Evolutionary conservation across 2,113 vertebrate genomes (phyloP).

Genomic region (Heterocephalus glaber): DNA sequence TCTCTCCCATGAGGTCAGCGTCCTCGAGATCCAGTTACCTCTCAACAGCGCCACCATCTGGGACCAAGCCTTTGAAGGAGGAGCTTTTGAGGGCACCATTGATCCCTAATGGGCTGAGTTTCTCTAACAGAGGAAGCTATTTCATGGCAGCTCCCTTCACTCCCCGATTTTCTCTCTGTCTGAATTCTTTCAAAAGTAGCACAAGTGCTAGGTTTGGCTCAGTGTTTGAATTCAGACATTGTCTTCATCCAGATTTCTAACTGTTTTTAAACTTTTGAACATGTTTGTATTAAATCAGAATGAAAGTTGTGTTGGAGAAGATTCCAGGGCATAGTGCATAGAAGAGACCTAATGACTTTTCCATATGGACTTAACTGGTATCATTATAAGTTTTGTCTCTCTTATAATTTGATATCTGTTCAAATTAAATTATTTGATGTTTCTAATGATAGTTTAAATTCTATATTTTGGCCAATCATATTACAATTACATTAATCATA

Average conservation of each 20-base stretch:
- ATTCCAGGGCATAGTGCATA: not conserved
- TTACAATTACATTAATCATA: not conserved
- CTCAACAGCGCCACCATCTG: not conserved
- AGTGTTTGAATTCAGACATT: not conserved
- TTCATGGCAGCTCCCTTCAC: not conserved
- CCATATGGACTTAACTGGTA: not conserved
- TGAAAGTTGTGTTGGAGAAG: not conserved
- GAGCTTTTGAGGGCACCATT: not conserved
- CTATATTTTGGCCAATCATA: not conserved
- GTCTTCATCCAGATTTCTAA: not conserved
- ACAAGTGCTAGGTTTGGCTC: not conserved
- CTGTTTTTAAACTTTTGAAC: constrained; percentile 17
- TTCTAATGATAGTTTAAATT: not conserved
- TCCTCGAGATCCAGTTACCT: not conserved
- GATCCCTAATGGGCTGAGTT: not conserved
- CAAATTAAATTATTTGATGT: constrained; percentile 12
- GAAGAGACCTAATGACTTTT: not conserved
- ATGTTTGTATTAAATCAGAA: not conserved
- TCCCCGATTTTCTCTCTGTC: not conserved
- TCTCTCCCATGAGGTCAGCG: not conserved
- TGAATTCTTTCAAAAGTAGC: not conserved
- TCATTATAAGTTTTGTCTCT: not conserved
- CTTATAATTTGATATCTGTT: not conserved
- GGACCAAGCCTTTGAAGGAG: not conserved
- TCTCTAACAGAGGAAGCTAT: not conserved